A percentile compares a stretch with the other conserved stretches of the same genome.
phyloP scores from a whole-genome alignment of 2,113 vertebrate species.

The Prochilodus magdalenae region DNA sequence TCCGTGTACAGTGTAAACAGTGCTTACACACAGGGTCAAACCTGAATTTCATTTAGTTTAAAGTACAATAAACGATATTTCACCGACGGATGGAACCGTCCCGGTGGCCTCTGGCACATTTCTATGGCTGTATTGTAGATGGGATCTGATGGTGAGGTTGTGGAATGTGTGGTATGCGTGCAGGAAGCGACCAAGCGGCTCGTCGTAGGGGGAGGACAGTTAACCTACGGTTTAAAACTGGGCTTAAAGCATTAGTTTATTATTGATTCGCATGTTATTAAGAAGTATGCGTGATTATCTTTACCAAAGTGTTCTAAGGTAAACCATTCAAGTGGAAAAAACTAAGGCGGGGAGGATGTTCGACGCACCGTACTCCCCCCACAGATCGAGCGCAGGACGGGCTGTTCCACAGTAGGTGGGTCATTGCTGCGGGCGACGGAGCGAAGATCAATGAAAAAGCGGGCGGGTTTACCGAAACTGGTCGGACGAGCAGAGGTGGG shows the following conservation, averaged over 20 bases:
- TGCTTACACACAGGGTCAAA: neutral
- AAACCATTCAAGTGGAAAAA: accelerated
- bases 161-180: slow-evolving; percentile 83
- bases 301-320: accelerated
- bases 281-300: too few relatives aligned
- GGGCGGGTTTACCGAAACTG: slow-evolving; percentile 72
- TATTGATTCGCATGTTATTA: accelerated
- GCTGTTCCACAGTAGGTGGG: slow-evolving; percentile 86
- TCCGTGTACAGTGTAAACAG: neutral
- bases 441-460: slow-evolving; percentile 83
- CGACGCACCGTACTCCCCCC: neutral
- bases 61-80: neutral
- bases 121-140: slow-evolving; percentile 50
- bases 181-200: slow-evolving; percentile 59
- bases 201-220: slow-evolving; percentile 37
- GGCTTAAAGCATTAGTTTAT: accelerated
- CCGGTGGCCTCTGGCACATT: slow-evolving; percentile 40
- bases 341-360: neutral
- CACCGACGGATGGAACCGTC: slow-evolving; percentile 31
- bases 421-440: slow-evolving; percentile 81
- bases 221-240: accelerated
- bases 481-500: slow-evolving; percentile 66
- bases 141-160: slow-evolving; percentile 73
- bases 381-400: slow-evolving; percentile 65
- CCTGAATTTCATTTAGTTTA: neutral